Percentiles rank a stretch among this genome's conserved stretches.
Evolutionary conservation across 30 jellyfish, hydroid and myxozoan genomes (phyloP).

Genomic region (Pseudorhiza aurosa): DNA sequence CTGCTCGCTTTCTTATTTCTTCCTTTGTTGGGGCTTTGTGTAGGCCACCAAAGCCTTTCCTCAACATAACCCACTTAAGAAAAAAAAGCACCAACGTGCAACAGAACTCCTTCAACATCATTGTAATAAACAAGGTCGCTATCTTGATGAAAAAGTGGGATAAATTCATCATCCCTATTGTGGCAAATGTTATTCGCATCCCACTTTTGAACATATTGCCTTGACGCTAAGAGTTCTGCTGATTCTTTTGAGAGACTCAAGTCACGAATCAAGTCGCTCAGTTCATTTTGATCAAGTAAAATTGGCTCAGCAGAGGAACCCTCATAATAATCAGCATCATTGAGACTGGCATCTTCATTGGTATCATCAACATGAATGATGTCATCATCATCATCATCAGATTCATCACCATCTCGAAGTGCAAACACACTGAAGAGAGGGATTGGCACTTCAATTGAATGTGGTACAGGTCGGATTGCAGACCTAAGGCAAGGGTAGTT

Average conservation of each 20-base stretch:
- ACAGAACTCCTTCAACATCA: constrained; percentile 38
- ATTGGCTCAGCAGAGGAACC: constrained; percentile 7
- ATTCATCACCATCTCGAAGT: neutral
- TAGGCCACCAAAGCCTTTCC: too few relatives aligned
- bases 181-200: constrained; percentile 31
- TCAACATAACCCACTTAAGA: too few relatives aligned
- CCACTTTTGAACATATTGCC: constrained; percentile 3
- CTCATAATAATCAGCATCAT: too few relatives aligned
- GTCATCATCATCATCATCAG: constrained; percentile 5
- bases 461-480: constrained; percentile 21
- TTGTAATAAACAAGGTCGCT: constrained; percentile 38
- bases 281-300: constrained; percentile 3
- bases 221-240: constrained; percentile 9
- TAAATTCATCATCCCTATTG: constrained; percentile 22
- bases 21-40: too few relatives aligned
- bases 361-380: neutral
- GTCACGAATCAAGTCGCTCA: constrained; percentile 1
- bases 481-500: constrained; percentile 33
- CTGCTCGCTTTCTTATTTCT: too few relatives aligned
- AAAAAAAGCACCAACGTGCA: constrained; percentile 42
- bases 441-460: constrained; percentile 5
- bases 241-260: constrained; percentile 6
- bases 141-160: constrained; percentile 3
- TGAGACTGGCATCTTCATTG: neutral
- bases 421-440: neutral